phyloP scores from a whole-genome alignment of 2,888 invertebrate species.

The Tetragnatha montana region DNA sequence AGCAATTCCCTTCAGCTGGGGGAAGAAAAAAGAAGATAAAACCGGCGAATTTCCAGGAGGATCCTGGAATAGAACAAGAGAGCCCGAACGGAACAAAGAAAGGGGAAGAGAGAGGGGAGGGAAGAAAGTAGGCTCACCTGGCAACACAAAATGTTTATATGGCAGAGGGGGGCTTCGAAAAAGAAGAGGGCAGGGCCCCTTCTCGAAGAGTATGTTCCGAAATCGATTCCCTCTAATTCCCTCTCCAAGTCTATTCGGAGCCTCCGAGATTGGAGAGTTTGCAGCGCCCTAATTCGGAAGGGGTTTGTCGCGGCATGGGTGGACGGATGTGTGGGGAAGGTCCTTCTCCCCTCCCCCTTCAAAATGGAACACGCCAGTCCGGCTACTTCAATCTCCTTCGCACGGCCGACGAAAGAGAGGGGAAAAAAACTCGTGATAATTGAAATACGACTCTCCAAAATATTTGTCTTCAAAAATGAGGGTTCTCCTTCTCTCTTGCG shows the following conservation, averaged over 20 bases:
- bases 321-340: conserved; percentile 26
- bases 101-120: background rate
- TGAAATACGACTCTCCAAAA: conserved; percentile 68
- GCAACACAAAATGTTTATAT: conserved; percentile 59
- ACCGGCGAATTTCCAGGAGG: conserved; percentile 25
- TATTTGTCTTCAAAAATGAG: conserved; percentile 71
- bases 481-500: conserved; percentile 26
- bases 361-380: conserved; percentile 7
- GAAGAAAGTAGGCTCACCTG: conserved; percentile 58
- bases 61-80: conserved; percentile 30
- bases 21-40: background rate
- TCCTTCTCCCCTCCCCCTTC: conserved; percentile 36
- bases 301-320: conserved; percentile 47
- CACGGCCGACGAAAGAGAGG: too few species aligned
- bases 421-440: conserved; percentile 59
- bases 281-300: conserved; percentile 65
- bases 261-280: conserved; percentile 66
- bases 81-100: background rate
- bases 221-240: conserved; percentile 71
- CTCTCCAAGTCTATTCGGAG: conserved; percentile 65
- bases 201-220: conserved; percentile 55
- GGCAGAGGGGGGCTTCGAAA: background rate
- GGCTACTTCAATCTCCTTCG: conserved; percentile 41
- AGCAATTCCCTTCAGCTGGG: background rate
- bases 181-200: background rate